Base-by-base conservation (phyloP, 2,113 vertebrate genomes). In the Python bivittatus region DNA sequence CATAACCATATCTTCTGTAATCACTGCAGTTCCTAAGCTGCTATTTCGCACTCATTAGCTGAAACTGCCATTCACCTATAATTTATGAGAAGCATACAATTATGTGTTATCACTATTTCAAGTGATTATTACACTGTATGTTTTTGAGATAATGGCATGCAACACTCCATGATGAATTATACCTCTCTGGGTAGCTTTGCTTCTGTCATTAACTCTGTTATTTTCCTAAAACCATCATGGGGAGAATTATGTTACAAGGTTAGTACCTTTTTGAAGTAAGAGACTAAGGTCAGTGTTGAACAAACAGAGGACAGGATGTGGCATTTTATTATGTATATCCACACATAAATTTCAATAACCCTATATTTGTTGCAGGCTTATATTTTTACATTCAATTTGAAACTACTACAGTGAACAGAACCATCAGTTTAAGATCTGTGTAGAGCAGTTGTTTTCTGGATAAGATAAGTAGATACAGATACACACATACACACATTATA, bases 11-110 rank as follows among this genome's bases (percentile, higher is more conserved):
- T 97, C 97, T 97, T 94, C 95, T 93, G 95, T 97, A 98, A 98
- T 98, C 97, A 97, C 95, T 86, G 56, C 94, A 60, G 95, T 57
- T 97, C 95, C 97, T 94, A 96, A 95, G 95, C 95, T 95, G 95
- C 95, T 96, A 94, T 97, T 98, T 96, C 96, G 92, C 95, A 95
- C 96, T 97, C 97, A 97, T 98, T 98, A 98, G 96, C 79, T 95
- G 94, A 95, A 97, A 94, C 97, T 98, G 97, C 97, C 97, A 97
- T 97, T 98, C 98, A 98, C 97, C 97, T 97, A 57, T 97, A 98
- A 98, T 98, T 98, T 97, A 95, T 93, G 96, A 97, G 96, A 96
- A 97, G 95, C 97, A 95, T 96, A 97, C 97, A 98, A 98, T 98
- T 98, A 98, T 97, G 96, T 96, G 96, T 97, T 98, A 98, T 98